Evolutionary conservation across 2,888 invertebrate genomes (phyloP).

Genomic region (Cerastis leucographa): DNA sequence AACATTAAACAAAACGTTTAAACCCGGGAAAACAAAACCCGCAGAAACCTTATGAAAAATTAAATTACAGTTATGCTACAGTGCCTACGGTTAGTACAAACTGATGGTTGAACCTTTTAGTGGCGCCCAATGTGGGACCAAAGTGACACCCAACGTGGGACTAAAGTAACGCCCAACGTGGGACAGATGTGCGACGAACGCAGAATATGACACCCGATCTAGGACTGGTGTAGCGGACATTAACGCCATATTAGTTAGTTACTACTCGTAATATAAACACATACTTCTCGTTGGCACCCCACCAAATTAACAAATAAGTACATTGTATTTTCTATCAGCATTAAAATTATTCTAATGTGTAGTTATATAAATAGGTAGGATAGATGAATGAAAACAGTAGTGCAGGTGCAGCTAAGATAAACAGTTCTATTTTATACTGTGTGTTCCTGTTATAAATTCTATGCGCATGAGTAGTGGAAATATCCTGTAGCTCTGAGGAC

Average conservation of each 20-base stretch:
- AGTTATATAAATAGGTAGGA: neutral
- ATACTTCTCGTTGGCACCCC: neutral
- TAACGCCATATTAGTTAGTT: neutral
- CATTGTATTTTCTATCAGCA: neutral
- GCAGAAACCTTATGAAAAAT: slow-evolving; percentile 1
- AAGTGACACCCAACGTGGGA: neutral
- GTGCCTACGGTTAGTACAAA: neutral
- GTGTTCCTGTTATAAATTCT: neutral
- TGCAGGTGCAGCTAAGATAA: slow-evolving; percentile 10
- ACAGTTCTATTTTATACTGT: slow-evolving; percentile 12
- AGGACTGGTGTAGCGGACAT: neutral
- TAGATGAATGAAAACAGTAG: slow-evolving; percentile 1
- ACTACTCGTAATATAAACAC: neutral
- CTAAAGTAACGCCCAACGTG: neutral
- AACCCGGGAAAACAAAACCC: neutral
- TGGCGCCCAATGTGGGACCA: slow-evolving; percentile 1
- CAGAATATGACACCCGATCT: neutral
- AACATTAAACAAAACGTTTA: neutral
- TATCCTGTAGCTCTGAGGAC: slow-evolving; percentile 18
- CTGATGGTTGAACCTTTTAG: neutral
- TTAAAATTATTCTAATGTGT: neutral
- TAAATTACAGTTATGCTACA: neutral
- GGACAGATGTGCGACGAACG: neutral
- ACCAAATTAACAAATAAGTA: neutral
- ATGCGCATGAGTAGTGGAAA: slow-evolving; percentile 4